These are phyloP conservation scores for Callitettix versicolor DNA, from an alignment of 1,140 invertebrate species.

Conservation along the genomic window DNA sequence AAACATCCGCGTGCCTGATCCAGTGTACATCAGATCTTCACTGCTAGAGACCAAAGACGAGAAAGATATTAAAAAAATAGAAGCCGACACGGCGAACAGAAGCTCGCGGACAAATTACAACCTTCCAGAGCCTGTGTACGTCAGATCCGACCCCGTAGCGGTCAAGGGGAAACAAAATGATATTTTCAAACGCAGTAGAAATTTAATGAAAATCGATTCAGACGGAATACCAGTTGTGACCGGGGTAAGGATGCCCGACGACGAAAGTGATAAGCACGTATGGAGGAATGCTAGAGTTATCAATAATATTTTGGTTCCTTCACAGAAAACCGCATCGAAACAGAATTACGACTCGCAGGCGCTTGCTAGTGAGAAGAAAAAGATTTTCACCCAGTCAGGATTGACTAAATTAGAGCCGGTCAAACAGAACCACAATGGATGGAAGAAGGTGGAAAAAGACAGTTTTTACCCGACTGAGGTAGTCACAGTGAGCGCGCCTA, in stretches of 20 bases:
- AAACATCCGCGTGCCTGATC: not conserved
- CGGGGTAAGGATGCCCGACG: conserved; percentile 68
- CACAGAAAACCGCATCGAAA: conserved; percentile 19
- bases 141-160: conserved; percentile 48
- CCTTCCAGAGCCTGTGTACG: conserved; percentile 52
- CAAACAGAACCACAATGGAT: not conserved
- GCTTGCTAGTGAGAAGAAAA: conserved; percentile 9
- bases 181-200: conserved; percentile 38
- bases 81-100: not conserved
- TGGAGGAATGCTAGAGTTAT: conserved; percentile 81
- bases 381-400: conserved; percentile 5
- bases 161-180: conserved; percentile 42
- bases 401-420: conserved; percentile 22
- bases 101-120: not conserved
- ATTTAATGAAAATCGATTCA: conserved; percentile 45
- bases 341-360: not conserved
- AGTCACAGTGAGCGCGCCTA: not conserved
- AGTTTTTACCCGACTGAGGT: not conserved
- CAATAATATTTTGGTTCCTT: conserved; percentile 55
- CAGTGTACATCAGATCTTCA: not conserved
- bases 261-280: conserved; percentile 65
- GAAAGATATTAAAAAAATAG: not conserved
- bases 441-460: not conserved
- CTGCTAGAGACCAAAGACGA: conserved; percentile 5
- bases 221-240: conserved; percentile 69